These are phyloP conservation scores for Tragelaphus eurycerus DNA, from an alignment of 2,797 vertebrate species.

Conservation along the genomic window DNA sequence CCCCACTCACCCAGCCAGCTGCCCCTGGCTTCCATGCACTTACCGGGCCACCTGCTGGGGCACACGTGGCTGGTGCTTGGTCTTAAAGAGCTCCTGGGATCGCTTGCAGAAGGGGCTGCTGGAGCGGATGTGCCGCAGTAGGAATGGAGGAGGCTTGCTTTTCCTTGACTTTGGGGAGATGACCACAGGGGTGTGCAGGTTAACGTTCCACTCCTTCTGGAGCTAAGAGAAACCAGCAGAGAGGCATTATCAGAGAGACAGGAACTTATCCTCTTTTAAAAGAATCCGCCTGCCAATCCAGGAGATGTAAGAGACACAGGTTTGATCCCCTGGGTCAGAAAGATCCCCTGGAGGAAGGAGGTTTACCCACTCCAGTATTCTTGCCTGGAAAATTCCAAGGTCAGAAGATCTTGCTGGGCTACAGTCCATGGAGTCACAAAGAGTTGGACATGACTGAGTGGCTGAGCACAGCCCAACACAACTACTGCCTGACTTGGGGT, in stretches of 20 bases:
- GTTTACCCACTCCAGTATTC: background rate
- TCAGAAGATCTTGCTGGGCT: background rate
- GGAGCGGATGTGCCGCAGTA: background rate
- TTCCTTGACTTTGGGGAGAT: constrained; percentile 30
- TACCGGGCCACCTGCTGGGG: constrained; percentile 35
- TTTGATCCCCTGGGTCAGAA: background rate
- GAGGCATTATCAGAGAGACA: background rate
- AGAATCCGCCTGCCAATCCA: background rate
- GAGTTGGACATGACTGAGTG: background rate
- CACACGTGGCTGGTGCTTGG: background rate
- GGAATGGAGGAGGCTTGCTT: background rate
- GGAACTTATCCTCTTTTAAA: background rate
- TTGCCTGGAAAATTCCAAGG: background rate
- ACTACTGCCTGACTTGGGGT: background rate
- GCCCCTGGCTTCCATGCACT: background rate
- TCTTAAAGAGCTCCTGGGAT: background rate
- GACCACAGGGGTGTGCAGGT: constrained; percentile 44
- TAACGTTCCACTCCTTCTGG: constrained; percentile 48
- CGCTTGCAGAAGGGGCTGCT: background rate
- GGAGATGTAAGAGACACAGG: background rate
- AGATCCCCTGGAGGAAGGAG: background rate
- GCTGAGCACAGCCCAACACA: background rate
- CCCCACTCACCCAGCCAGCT: background rate
- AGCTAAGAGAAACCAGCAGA: constrained; percentile 54
- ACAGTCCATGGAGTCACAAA: background rate